These are phyloP conservation scores for Ormyrus nitidulus DNA, from an alignment of 2,888 invertebrate genomes.

Conservation along the genomic window DNA sequence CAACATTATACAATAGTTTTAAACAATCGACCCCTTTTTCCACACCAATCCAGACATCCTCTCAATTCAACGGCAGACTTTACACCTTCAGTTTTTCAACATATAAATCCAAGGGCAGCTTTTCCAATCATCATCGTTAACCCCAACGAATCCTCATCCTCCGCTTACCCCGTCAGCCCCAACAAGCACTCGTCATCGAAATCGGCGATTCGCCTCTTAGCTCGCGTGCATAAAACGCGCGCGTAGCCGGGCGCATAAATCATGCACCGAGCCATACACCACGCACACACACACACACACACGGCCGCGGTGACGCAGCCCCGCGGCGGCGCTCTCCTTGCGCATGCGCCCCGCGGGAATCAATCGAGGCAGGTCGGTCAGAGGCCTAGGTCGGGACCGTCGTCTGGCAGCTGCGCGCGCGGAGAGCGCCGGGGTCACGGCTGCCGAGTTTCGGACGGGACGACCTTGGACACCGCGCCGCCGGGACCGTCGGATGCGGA, in stretches of 20 bases:
- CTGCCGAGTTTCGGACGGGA: slow-evolving; percentile 10
- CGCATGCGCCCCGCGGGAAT: slow-evolving; percentile 17
- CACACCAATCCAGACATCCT: too few species aligned
- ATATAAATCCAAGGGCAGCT: too few species aligned
- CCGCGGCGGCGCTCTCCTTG: neutral
- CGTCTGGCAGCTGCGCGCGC: slow-evolving; percentile 29
- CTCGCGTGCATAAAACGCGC: neutral
- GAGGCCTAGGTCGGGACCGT: slow-evolving; percentile 61
- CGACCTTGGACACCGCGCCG: slow-evolving; percentile 13
- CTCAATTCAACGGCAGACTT: too few species aligned
- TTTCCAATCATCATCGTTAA: too few species aligned
- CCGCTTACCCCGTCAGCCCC: neutral
- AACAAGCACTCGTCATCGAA: neutral
- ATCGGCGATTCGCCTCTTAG: neutral
- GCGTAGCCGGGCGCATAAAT: slow-evolving; percentile 16
- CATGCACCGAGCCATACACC: neutral
- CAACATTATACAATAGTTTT: too few species aligned
- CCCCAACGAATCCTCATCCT: too few species aligned
- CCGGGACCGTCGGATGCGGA: too few species aligned
- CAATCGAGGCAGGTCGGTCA: slow-evolving; percentile 60
- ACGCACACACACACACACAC: neutral
- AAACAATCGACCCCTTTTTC: too few species aligned
- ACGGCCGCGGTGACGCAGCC: slow-evolving; percentile 14
- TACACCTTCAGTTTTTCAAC: too few species aligned
- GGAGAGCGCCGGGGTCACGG: slow-evolving; percentile 25